Percentiles rank a stretch among this genome's conserved stretches.
phyloP scores from a whole-genome alignment of 2,888 invertebrate species.

The Scaptomyza caliginosa region DNA sequence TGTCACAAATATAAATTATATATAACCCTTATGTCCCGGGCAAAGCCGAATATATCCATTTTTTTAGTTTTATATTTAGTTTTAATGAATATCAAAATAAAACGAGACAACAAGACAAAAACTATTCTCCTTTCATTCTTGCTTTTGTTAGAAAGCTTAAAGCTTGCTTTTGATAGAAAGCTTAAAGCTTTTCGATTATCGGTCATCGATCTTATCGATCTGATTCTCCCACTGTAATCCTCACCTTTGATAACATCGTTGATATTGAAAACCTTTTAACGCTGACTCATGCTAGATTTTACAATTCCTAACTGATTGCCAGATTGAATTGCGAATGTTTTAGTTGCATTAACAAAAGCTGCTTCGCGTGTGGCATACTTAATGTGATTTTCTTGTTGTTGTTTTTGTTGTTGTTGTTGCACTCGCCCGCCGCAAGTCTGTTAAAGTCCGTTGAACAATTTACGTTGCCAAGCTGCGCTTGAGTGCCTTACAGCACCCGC shows the following conservation, averaged over 20 bases:
- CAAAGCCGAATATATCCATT: not conserved
- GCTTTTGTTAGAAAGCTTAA: no score
- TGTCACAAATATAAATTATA: not conserved
- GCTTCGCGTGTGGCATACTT: conserved; percentile 39
- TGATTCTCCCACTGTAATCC: no score
- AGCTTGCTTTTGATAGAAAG: no score
- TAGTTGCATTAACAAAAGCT: conserved; percentile 38
- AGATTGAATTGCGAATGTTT: conserved; percentile 13
- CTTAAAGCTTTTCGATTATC: no score
- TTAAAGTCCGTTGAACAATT: conserved; percentile 11
- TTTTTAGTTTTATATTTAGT: not conserved
- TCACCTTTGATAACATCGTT: no score
- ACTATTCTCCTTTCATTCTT: not conserved
- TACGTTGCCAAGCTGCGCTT: not conserved
- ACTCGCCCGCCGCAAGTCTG: not conserved
- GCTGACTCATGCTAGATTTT: conserved; percentile 20
- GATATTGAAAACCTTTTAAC: not conserved
- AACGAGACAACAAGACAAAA: not conserved
- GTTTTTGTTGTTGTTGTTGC: conserved; percentile 6
- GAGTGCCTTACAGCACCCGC: not conserved
- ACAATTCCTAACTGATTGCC: not conserved
- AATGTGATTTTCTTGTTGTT: conserved; percentile 1
- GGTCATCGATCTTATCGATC: no score
- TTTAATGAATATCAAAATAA: not conserved
- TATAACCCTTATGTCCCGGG: not conserved